These are phyloP conservation scores for Chaetura pelagica DNA, from an alignment of 2,113 vertebrate species.

Conservation along the genomic window DNA sequence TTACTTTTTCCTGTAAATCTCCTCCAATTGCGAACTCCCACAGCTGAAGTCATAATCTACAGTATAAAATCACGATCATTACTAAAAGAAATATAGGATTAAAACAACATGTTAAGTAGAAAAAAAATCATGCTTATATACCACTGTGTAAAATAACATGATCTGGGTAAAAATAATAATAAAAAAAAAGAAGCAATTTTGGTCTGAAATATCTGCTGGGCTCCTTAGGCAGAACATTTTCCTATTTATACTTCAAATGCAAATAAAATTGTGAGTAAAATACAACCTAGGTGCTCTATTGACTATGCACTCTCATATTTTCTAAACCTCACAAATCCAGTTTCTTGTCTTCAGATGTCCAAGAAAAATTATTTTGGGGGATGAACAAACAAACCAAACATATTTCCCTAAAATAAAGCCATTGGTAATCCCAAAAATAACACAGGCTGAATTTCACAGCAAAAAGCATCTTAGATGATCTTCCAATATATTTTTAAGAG, in stretches of 20 bases:
- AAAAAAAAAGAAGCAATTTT: neutral
- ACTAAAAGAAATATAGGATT: neutral
- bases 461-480: neutral
- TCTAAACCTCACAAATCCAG: neutral
- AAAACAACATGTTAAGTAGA: neutral
- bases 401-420: neutral
- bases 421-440: rapidly evolving
- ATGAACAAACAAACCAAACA: neutral
- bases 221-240: neutral
- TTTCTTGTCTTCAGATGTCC: neutral
- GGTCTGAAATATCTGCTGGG: neutral
- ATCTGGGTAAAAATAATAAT: no score
- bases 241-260: neutral
- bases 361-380: neutral
- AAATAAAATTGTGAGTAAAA: neutral
- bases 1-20: neutral
- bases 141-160: neutral
- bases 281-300: neutral
- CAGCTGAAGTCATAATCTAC: neutral
- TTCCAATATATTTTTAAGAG: neutral
- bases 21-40: neutral
- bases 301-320: neutral
- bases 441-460: neutral
- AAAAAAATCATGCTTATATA: neutral
- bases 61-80: neutral